Evolutionary conservation across 1,140 invertebrate species (phyloP), one percentile per base, ranked within the genome.

Genomic region (Tetramorium simillimum): DNA sequence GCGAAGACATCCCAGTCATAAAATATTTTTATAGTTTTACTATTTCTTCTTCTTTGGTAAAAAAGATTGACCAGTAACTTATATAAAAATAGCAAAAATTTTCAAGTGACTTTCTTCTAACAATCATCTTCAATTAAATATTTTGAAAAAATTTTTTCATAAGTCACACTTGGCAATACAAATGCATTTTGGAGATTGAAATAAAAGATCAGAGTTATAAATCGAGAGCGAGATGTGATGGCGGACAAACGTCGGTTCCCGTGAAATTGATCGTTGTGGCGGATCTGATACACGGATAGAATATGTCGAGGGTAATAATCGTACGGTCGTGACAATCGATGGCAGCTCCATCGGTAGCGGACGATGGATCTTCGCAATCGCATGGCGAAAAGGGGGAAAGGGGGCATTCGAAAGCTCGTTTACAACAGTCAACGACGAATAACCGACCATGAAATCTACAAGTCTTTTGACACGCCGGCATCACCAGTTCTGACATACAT

Each of bases 291-390:
- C 80, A 73, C 65, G 37, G 28, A 62, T 69, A 60, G 40, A 73
- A 53, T 84, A 43, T 62, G 69, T 84, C 40, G 80, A 73, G 53
- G 69, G 70, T 84, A 84, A 84, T 84, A 84, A 84, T 84, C 80
- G 40, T 84, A 28, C 69, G 67, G 21, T 84, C 53, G 80, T 84
- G 69, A 84, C 67, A 73, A 84, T 84, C 80, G 80, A 84, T 73
- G 67, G 80, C 80, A 73, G 69, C 67, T 84, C 73, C 80, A 84
- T 84, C 80, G 80, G 51, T 56, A 72, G 67, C 51, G 80, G n/a
- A 37, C 76, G 84, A 80, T 67, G 62, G 43, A 86, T 80, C 75
- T 73, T 84, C 18, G 49, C n/a, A 53, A 46, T 77, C 37, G 62
- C 24, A 53, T 28, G n/a, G n/a, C 28, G 33, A 60, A 37, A 33